phyloP scores from a whole-genome alignment of 2,113 vertebrate species.

The Pantherophis guttatus region DNA sequence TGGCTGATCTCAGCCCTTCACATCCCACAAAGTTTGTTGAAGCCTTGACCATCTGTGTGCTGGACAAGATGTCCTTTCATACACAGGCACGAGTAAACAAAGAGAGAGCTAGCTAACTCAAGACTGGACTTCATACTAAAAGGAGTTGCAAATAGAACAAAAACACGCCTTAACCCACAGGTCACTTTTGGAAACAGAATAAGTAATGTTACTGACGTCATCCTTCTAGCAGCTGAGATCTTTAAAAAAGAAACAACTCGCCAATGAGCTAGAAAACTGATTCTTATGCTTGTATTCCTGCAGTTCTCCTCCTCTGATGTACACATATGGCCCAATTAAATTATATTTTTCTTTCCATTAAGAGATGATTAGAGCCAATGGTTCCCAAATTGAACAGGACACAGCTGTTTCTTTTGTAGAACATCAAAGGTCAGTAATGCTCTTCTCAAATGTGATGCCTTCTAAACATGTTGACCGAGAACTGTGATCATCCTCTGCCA shows the following conservation, averaged over 20 bases:
- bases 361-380: neutral
- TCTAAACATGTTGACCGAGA: neutral
- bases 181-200: constrained; percentile 6
- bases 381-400: neutral
- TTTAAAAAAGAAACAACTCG: constrained; percentile 12
- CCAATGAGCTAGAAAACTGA: constrained; percentile 12
- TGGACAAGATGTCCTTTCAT: constrained; percentile 60
- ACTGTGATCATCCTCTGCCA: neutral
- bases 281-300: neutral
- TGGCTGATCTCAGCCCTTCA: constrained; percentile 42
- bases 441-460: neutral
- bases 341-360: neutral
- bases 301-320: neutral
- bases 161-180: constrained; percentile 2
- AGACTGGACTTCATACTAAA: constrained; percentile 15
- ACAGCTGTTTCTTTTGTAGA: neutral
- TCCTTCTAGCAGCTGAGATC: neutral
- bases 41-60: neutral
- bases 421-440: neutral
- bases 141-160: constrained; percentile 25
- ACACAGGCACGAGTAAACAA: constrained; percentile 47
- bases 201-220: constrained; percentile 38
- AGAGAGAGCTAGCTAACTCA: neutral
- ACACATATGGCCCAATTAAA: neutral
- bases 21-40: neutral